Evolutionary conservation across 2,888 invertebrate genomes (phyloP).

Genomic region (Lycophotia porphyrea): DNA sequence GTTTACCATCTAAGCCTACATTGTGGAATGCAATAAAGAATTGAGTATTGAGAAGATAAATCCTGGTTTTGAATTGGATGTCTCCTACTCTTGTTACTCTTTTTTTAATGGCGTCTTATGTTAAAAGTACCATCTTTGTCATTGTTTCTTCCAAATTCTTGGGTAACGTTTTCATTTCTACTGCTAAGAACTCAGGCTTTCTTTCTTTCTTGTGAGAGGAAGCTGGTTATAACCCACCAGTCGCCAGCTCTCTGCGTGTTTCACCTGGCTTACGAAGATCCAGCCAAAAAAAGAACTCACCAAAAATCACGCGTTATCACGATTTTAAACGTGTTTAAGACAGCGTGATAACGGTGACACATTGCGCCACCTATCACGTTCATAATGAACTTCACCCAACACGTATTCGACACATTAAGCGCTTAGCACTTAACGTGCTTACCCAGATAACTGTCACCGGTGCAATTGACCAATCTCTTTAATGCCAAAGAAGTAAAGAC

Average conservation of each 20-base stretch:
- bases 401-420: conserved; percentile 45
- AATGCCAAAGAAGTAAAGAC: conserved; percentile 25
- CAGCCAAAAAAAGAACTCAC: background rate
- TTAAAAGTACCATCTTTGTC: background rate
- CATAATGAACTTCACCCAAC: conserved; percentile 39
- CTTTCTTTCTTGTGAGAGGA: background rate
- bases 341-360: conserved; percentile 43
- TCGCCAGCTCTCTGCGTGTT: background rate
- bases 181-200: background rate
- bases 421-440: conserved; percentile 56
- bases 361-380: conserved; percentile 45
- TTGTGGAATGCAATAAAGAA: no score
- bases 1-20: no score
- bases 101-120: background rate
- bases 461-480: conserved; percentile 57
- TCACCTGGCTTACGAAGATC: background rate
- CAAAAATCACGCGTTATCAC: conserved; percentile 25
- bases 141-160: background rate
- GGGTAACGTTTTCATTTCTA: background rate
- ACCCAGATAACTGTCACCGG: conserved; percentile 47
- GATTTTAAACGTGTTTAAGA: conserved; percentile 43
- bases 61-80: background rate
- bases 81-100: background rate
- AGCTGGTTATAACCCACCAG: background rate
- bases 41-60: no score